These are phyloP conservation scores for Notothenia coriiceps DNA, from an alignment of 2,113 vertebrate genomes.

Conservation along the genomic window DNA sequence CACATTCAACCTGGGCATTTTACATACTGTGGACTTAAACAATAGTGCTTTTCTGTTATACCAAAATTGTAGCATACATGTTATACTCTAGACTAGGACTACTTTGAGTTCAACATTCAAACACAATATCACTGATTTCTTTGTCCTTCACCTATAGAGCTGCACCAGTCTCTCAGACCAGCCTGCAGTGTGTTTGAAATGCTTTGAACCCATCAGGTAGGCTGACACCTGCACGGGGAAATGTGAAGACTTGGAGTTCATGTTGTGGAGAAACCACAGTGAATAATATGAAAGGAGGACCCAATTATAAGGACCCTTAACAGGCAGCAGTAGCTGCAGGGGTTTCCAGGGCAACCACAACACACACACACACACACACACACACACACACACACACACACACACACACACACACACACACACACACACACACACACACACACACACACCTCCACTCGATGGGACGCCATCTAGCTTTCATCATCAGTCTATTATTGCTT, in stretches of 20 bases:
- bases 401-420: conserved; percentile 28
- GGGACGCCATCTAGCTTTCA: conserved; percentile 78
- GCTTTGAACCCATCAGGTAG: conserved; percentile 81
- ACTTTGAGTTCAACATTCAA: conserved; percentile 43
- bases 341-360: conserved; percentile 81
- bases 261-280: conserved; percentile 60
- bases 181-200: conserved; percentile 50
- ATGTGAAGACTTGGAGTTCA: conserved; percentile 66
- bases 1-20: conserved; percentile 9
- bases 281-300: conserved; percentile 81
- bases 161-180: conserved; percentile 28
- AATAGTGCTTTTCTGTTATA: neutral
- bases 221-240: conserved; percentile 69
- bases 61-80: neutral
- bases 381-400: conserved; percentile 45
- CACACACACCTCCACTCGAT: conserved; percentile 51
- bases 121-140: conserved; percentile 34
- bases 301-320: conserved; percentile 85
- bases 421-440: conserved; percentile 35
- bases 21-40: neutral
- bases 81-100: neutral
- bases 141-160: conserved; percentile 63
- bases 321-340: conserved; percentile 67
- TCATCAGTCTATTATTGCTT: conserved; percentile 77
- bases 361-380: conserved; percentile 22